Percentiles rank a stretch among this genome's conserved stretches.
phyloP scores from a whole-genome alignment of 2,888 invertebrate genomes.

The Unio pictorum region DNA sequence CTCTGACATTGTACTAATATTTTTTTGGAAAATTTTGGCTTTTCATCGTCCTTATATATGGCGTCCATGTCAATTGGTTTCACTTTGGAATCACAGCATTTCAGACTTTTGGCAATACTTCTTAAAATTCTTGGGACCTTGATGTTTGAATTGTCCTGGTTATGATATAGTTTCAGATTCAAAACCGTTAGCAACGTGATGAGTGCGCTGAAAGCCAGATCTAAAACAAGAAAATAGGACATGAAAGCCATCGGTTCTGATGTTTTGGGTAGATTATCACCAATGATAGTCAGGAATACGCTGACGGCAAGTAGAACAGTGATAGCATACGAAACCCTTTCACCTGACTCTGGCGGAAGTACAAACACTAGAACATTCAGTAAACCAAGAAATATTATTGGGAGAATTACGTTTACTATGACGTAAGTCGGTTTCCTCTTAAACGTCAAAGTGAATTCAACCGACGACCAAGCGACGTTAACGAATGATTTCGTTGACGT shows the following conservation, averaged over 20 bases:
- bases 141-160: slow-evolving; percentile 11
- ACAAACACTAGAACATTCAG: slow-evolving; percentile 38
- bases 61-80: too few species aligned
- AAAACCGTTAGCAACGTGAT: slow-evolving; percentile 30
- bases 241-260: slow-evolving; percentile 37
- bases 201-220: slow-evolving; percentile 36
- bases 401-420: slow-evolving; percentile 33
- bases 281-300: slow-evolving; percentile 39
- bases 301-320: slow-evolving; percentile 42
- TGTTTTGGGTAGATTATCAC: slow-evolving; percentile 32
- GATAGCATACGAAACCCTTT: slow-evolving; percentile 35
- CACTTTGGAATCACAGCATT: too few species aligned
- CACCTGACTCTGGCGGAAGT: slow-evolving; percentile 35
- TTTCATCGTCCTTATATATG: too few species aligned
- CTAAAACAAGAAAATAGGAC: slow-evolving; percentile 31
- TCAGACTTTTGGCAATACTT: too few species aligned
- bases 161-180: slow-evolving; percentile 32
- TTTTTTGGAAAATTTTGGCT: too few species aligned
- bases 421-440: slow-evolving; percentile 30
- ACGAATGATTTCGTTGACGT: not conserved
- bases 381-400: slow-evolving; percentile 37
- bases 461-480: not conserved
- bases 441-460: not conserved
- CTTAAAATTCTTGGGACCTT: too few species aligned
- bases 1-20: too few species aligned